A percentile compares a stretch with the other conserved stretches of the same genome.
Conservation (phyloP, 2,888 invertebrate species). For the Caenorhabditis sulstoni region DNA sequence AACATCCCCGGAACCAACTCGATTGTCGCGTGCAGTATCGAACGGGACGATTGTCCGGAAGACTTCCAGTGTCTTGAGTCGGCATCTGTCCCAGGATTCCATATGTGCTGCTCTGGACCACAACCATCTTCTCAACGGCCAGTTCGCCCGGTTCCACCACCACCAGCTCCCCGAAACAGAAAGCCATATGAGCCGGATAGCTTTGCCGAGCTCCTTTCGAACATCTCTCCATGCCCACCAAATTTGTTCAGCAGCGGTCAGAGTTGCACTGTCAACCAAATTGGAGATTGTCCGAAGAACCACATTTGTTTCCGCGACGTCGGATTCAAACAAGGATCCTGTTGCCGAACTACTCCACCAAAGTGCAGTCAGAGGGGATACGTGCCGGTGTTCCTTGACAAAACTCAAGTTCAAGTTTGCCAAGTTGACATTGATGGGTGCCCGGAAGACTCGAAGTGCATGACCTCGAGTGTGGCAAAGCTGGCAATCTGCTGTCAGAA, state of each 20-base stretch:
- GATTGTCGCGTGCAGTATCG: conserved; percentile 77
- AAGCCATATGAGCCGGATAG: conserved; percentile 60
- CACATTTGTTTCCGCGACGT: conserved; percentile 66
- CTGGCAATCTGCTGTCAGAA: conserved; percentile 72
- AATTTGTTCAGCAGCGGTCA: conserved; percentile 72
- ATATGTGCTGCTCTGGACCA: conserved; percentile 77
- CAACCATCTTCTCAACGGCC: conserved; percentile 58
- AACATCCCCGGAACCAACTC: conserved; percentile 79
- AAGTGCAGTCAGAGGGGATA: conserved; percentile 69
- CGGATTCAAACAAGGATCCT: conserved; percentile 67
- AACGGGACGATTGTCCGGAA: conserved; percentile 77
- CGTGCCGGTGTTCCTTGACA: conserved; percentile 69
- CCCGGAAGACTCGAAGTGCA: conserved; percentile 69
- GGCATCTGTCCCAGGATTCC: conserved; percentile 78
- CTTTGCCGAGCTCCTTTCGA: conserved; percentile 64
- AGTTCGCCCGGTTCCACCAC: conserved; percentile 51
- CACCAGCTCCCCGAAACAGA: conserved; percentile 43
- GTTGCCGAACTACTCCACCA: conserved; percentile 68
- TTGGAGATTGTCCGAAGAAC: conserved; percentile 67
- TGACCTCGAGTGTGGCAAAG: conserved; percentile 69
- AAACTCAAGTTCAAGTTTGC: conserved; percentile 72
- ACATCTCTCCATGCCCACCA: conserved; percentile 75
- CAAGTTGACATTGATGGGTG: conserved; percentile 66
- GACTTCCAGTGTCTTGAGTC: conserved; percentile 77
- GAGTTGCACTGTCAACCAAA: conserved; percentile 74